These are phyloP conservation scores for Lasioglossum pauxillum DNA, from an alignment of 2,888 invertebrate genomes.

Conservation along the genomic window DNA sequence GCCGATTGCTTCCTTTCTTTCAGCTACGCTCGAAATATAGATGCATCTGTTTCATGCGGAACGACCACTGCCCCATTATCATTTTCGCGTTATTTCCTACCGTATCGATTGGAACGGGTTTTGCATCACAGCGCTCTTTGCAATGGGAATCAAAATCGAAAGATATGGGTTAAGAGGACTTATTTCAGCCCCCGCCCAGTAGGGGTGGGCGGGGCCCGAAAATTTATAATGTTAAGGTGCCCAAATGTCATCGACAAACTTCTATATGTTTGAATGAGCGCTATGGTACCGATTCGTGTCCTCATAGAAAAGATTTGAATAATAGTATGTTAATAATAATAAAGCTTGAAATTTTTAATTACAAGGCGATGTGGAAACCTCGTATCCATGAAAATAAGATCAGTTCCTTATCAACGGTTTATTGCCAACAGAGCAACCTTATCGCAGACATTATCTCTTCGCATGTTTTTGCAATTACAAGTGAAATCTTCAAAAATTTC, in stretches of 20 bases:
- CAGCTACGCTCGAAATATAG: background rate
- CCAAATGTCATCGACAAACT: too few species aligned
- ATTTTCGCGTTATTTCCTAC: background rate
- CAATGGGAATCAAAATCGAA: background rate
- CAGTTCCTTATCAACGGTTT: background rate
- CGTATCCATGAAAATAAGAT: background rate
- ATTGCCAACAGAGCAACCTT: background rate
- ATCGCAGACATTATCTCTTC: background rate
- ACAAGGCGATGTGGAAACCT: background rate
- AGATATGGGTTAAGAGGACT: background rate
- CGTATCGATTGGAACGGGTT: slow-evolving; percentile 8
- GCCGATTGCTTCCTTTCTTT: background rate
- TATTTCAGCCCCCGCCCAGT: background rate
- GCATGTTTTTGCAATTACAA: background rate
- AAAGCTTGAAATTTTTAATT: background rate
- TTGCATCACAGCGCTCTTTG: background rate
- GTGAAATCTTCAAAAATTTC: background rate
- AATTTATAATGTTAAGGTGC: too few species aligned
- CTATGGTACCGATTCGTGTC: background rate
- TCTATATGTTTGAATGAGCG: too few species aligned
- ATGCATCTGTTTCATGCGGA: background rate
- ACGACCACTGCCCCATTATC: background rate
- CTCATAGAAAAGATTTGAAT: background rate
- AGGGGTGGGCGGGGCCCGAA: too few species aligned
- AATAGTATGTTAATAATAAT: background rate